A percentile compares a stretch with the other conserved stretches of the same genome.
Evolutionary conservation across 2,113 vertebrate species (phyloP).

Genomic region (Dasyprocta punctata): DNA sequence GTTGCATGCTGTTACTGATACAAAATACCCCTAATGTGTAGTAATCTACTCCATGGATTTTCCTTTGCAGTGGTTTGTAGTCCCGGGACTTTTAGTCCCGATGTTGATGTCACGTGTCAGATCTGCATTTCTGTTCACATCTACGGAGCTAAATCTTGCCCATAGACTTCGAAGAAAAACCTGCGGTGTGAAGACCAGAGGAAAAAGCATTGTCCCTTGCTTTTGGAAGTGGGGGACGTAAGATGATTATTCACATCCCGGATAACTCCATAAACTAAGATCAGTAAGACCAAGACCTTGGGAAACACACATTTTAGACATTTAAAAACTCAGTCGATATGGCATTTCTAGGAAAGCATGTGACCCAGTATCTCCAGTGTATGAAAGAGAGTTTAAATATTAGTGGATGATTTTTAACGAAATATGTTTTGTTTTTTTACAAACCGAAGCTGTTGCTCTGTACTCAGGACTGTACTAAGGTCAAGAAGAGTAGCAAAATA

Average conservation of each 20-base stretch:
- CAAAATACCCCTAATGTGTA: not conserved
- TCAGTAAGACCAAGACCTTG: constrained; percentile 41
- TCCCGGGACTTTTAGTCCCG: constrained; percentile 86
- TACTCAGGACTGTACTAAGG: constrained; percentile 48
- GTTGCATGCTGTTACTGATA: not conserved
- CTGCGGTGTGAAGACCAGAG: constrained; percentile 42
- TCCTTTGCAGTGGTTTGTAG: constrained; percentile 85
- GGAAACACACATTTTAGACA: not conserved
- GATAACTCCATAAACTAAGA: constrained; percentile 23
- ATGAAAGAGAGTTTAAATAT: constrained; percentile 18
- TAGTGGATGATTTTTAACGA: constrained; percentile 51
- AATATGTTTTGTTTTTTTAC: constrained; percentile 46
- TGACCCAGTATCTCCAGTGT: not conserved
- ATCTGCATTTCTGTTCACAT: constrained; percentile 65
- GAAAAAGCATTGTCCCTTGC: not conserved
- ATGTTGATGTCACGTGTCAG: constrained; percentile 80
- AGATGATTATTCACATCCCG: constrained; percentile 22
- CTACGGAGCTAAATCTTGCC: constrained; percentile 85
- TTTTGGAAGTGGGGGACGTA: not conserved
- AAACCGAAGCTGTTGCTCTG: constrained; percentile 66
- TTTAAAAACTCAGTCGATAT: not conserved
- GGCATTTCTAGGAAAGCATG: constrained; percentile 41
- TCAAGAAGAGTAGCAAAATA: constrained; percentile 46
- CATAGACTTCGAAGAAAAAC: constrained; percentile 47
- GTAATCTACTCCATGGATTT: constrained; percentile 44